A percentile compares a stretch with the other conserved stretches of the same genome.
Evolutionary conservation across 1,140 invertebrate genomes (phyloP).

Genomic region (Drosophila kanapiae): DNA sequence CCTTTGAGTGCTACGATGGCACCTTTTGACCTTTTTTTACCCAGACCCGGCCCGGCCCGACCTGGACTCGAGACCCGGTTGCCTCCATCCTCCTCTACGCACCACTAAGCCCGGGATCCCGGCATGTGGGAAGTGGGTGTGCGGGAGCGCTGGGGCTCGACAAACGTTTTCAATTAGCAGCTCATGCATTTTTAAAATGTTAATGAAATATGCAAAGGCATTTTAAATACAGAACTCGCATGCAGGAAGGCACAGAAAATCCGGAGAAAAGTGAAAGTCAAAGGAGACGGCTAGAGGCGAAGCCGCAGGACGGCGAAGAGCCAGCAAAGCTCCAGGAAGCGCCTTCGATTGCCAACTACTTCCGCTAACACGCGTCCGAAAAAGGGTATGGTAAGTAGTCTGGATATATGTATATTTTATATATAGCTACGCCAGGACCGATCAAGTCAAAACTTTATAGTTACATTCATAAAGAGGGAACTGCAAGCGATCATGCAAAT

Average conservation of each 20-base stretch:
- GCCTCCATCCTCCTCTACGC: constrained; percentile 48
- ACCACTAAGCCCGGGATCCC: constrained; percentile 38
- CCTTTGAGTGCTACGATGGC: constrained; percentile 68
- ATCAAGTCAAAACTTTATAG: not conserved
- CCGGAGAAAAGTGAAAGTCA: constrained; percentile 67
- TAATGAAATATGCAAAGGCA: constrained; percentile 80
- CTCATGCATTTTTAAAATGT: constrained; percentile 82
- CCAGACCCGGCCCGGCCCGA: not conserved
- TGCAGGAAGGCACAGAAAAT: constrained; percentile 27
- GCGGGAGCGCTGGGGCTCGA: constrained; percentile 58
- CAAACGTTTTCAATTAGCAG: constrained; percentile 85
- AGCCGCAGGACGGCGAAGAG: constrained; percentile 45
- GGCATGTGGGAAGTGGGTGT: constrained; percentile 25
- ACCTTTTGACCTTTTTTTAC: constrained; percentile 67
- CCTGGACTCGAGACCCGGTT: not conserved
- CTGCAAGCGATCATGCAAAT: not conserved
- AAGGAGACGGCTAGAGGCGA: constrained; percentile 33
- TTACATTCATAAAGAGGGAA: too few species aligned
- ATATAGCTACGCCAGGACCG: not conserved
- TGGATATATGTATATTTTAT: not conserved
- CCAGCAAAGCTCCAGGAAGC: constrained; percentile 50
- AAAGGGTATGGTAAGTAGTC: constrained; percentile 52
- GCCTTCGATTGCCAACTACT: constrained; percentile 81
- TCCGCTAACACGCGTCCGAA: constrained; percentile 73
- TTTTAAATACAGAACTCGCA: constrained; percentile 68